Evolutionary conservation across 1,140 invertebrate genomes (phyloP).

Genomic region (Pogonomyrmex californicus): DNA sequence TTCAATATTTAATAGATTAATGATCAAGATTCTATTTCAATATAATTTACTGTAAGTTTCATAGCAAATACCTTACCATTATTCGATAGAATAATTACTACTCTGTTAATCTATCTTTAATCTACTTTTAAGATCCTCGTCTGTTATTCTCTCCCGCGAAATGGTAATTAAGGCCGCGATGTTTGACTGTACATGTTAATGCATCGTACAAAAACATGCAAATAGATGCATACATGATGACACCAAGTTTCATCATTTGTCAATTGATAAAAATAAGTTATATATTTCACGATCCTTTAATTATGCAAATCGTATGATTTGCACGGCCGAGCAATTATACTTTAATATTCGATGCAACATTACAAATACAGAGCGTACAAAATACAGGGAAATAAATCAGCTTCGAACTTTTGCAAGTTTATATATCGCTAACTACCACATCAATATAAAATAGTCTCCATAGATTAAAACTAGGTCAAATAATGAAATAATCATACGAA

Average conservation of each 20-base stretch:
- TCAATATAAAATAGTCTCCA: background rate
- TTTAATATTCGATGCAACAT: background rate
- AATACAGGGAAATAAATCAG: conserved; percentile 26
- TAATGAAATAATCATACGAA: conserved; percentile 17
- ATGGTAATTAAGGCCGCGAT: conserved; percentile 51
- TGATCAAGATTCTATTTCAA: background rate
- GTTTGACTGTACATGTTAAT: conserved; percentile 31
- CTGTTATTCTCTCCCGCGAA: conserved; percentile 22
- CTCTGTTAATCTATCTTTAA: background rate
- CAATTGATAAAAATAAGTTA: background rate
- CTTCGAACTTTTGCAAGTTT: conserved; percentile 9
- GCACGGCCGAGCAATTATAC: background rate
- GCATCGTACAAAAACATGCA: background rate
- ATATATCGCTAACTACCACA: background rate
- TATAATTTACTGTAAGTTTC: background rate
- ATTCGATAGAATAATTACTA: background rate
- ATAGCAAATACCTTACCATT: background rate
- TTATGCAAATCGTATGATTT: conserved; percentile 9
- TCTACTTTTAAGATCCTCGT: background rate
- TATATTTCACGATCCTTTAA: conserved; percentile 8
- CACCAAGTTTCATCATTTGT: conserved; percentile 37
- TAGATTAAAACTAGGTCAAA: conserved; percentile 30
- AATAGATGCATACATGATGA: conserved; percentile 20
- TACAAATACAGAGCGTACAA: background rate
- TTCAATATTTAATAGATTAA: background rate